Evolutionary conservation across 2,113 vertebrate species (phyloP), one percentile per base, ranked within the genome.

Genomic region (Syrmaticus mikado): DNA sequence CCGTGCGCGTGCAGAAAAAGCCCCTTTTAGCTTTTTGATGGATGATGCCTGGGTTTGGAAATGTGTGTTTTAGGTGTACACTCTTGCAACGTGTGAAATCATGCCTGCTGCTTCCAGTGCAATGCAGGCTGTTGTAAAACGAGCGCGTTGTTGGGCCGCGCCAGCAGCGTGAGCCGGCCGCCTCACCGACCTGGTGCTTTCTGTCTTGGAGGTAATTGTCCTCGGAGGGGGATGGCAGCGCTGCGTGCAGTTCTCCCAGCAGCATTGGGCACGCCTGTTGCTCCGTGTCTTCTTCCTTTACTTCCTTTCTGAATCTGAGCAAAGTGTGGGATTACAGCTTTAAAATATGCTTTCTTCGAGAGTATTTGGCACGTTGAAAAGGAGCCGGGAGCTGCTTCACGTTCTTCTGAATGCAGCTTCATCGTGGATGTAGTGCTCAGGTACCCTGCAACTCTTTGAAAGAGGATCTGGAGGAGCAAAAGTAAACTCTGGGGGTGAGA

Each of bases 21-120:
- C 77, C 93, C 92, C 95, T 94, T 95, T 93, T 94, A 95, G 94
- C 89, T 92, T 96, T 82, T 58, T 96, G 95, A 94, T 96, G 91
- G 80, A 89, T 88, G 89, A 82, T 95, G 90, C 66, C 93, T 76
- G 4, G 58, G 83, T 75, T 93, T 94, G 94, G 92, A 95, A 92
- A 93, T 72, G 43, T 25, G 32, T 84, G 80, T 53, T 95, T 87
- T 85, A 81, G 88, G 73, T 94, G 58, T 87, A 95, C 57, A 50
- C 95, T 94, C 88, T 97, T 93, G 74, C 71, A 92, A 96, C 86
- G 34, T 94, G 88, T 93, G 82, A 95, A 88, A 93, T 92, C 71
- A 75, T 58, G 89, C 68, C n/a, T 28, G 82, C 78, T 78, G 21
- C 77, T 78, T 93, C 76, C 89, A 80, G 77, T 32, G 34, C 64